Evolutionary conservation across 2,113 vertebrate genomes (phyloP), one percentile per base, ranked within the genome.

Genomic region (Cyanoderma ruficeps): DNA sequence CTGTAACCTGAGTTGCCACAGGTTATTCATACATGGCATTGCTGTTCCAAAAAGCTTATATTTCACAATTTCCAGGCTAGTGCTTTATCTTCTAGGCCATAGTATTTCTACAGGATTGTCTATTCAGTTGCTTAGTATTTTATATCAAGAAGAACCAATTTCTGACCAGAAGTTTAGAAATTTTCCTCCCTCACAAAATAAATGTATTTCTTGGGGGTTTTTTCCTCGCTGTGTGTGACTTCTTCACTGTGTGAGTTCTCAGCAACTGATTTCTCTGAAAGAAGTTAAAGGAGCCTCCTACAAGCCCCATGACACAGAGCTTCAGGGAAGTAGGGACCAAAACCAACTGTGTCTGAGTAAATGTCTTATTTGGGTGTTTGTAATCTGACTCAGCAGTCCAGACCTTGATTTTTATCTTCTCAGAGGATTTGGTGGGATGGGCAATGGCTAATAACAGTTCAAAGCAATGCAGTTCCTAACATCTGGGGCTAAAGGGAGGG

Each of bases 361-460:
- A 95, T 41, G 52, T 68, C 68, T 81, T 68, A 25, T 89, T 90
- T 92, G 82, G 41, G 75, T 86, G 64, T 94, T 95, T 93, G 80
- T 63, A 86, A 83, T 70, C 60, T 96, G 82, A 96, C 76, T 96
- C 90, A 95, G 82, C 79, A 83, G 35, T 37, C 64, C 71, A 90
- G 82, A 83, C 47, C 55, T 69, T 80, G 71, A 85, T 86, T 90
- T 94, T 96, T 94, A 74, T 96, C 75, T 93, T 93, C 63, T 76
- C 13, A 41, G 33, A 53, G 42, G 87, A 83, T n/a, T 84, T 79
- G 33, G 75, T 87, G 64, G 52, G 76, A 88, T 44, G 16, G 42
- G 37, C 56, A 18, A 49, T 69, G 80, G 35, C 20, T 63, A 84
- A 90, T 87, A 96, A 75, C 33, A 83, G 85, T 94, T 96, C 68